Conservation (phyloP, 2,888 invertebrate species). For the Dorcus hopei region DNA sequence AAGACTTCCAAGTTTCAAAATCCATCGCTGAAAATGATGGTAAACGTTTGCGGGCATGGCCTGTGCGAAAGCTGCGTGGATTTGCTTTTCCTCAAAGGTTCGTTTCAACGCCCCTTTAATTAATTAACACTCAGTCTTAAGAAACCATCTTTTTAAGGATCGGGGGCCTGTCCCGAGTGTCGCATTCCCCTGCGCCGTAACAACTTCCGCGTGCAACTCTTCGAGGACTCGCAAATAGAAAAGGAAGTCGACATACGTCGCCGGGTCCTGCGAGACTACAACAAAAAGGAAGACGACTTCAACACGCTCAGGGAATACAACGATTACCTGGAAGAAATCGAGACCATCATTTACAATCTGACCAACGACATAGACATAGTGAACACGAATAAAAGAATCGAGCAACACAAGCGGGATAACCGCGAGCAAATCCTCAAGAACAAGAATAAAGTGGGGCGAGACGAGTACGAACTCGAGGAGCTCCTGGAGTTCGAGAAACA, state of each 20-base stretch:
- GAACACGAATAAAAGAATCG: slow-evolving; percentile 84
- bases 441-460: slow-evolving; percentile 71
- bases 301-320: slow-evolving; percentile 79
- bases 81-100: slow-evolving; percentile 90
- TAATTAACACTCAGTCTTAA: background rate
- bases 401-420: slow-evolving; percentile 88
- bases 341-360: slow-evolving; percentile 87
- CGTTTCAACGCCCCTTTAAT: slow-evolving; percentile 2
- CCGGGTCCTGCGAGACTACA: slow-evolving; percentile 84
- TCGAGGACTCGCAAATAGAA: slow-evolving; percentile 95
- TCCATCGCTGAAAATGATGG: slow-evolving; percentile 94
- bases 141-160: slow-evolving; percentile 56
- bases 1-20: slow-evolving; percentile 97
- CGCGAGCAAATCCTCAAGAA: slow-evolving; percentile 79
- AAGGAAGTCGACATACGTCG: slow-evolving; percentile 96
- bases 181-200: slow-evolving; percentile 80
- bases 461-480: slow-evolving; percentile 84
- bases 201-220: slow-evolving; percentile 91
- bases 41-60: slow-evolving; percentile 97
- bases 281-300: slow-evolving; percentile 95
- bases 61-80: slow-evolving; percentile 98
- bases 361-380: slow-evolving; percentile 85
- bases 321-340: slow-evolving; percentile 94
- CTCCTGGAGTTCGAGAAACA: slow-evolving; percentile 78
- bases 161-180: slow-evolving; percentile 94